phyloP scores from a whole-genome alignment of 1,140 invertebrate species.

The Oreohelix idahoensis region DNA sequence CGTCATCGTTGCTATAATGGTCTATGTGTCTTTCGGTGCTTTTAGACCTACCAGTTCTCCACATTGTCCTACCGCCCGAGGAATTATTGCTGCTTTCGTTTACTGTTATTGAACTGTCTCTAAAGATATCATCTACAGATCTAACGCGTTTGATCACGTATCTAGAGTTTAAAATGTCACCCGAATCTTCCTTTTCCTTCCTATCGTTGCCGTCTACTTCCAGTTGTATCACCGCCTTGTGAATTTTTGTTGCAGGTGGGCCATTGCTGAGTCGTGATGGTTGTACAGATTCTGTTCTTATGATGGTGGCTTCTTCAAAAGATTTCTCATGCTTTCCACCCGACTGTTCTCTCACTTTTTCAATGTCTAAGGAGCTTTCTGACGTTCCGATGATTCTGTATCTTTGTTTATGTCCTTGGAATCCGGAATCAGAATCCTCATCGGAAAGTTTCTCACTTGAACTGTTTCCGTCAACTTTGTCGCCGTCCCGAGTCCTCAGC shows the following conservation, averaged over 20 bases:
- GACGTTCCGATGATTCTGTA: conserved; percentile 24
- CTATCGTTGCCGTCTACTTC: conserved; percentile 4
- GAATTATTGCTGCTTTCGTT: not conserved
- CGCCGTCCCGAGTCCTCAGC: too few species aligned
- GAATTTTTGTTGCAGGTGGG: not conserved
- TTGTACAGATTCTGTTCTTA: not conserved
- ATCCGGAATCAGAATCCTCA: not conserved
- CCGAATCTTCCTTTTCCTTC: not conserved
- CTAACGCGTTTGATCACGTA: conserved; percentile 16
- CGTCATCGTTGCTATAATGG: not conserved
- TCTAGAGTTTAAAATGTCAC: not conserved
- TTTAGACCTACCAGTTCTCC: conserved; percentile 11
- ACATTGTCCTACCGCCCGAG: not conserved
- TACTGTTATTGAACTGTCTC: not conserved
- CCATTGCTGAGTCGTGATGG: not conserved
- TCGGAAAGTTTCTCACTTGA: not conserved
- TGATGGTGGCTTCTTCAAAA: conserved; percentile 17
- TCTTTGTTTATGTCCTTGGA: conserved; percentile 7
- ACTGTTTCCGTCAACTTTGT: too few species aligned
- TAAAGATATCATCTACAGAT: conserved; percentile 4
- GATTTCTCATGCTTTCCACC: conserved; percentile 6
- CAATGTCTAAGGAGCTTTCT: not conserved
- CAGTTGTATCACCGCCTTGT: conserved; percentile 33
- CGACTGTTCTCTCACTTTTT: not conserved
- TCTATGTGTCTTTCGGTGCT: not conserved